Evolutionary conservation across 2,888 invertebrate genomes (phyloP).

Genomic region (Caradrina clavipalpis): DNA sequence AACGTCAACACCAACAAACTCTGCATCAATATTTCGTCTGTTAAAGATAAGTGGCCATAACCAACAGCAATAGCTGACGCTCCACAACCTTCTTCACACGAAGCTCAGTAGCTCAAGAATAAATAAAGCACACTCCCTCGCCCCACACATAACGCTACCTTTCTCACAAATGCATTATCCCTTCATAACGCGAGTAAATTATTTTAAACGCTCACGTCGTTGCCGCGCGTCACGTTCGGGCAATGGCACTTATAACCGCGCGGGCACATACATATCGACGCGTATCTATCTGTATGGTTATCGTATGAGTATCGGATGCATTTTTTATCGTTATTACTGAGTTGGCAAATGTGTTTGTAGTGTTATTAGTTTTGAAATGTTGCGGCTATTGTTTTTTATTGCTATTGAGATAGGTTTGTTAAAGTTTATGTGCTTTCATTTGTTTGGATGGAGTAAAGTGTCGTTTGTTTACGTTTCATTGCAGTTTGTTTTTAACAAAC

Average conservation of each 20-base stretch:
- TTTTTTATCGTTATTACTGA: constrained; percentile 58
- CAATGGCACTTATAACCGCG: constrained; percentile 53
- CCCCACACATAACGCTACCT: constrained; percentile 31
- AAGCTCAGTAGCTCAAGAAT: constrained; percentile 35
- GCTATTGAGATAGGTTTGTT: constrained; percentile 6
- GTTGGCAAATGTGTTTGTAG: constrained; percentile 51
- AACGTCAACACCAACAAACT: neutral
- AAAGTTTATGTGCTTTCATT: constrained; percentile 28
- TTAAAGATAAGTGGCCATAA: constrained; percentile 1
- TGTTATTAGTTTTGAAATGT: constrained; percentile 56
- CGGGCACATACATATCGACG: constrained; percentile 48
- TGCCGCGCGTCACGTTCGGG: constrained; percentile 49
- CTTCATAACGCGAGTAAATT: constrained; percentile 58
- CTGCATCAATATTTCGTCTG: neutral
- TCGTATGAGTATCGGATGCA: constrained; percentile 42
- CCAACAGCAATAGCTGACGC: neutral
- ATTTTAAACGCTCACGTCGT: constrained; percentile 30
- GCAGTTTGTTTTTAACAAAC: neutral
- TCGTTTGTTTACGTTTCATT: constrained; percentile 4
- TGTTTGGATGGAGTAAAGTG: neutral
- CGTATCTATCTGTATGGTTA: constrained; percentile 43
- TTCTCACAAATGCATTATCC: constrained; percentile 58
- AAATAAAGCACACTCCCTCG: constrained; percentile 42
- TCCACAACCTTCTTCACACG: neutral
- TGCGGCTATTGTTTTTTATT: constrained; percentile 46